Evolutionary conservation across 2,113 vertebrate genomes (phyloP).

Genomic region (Lasiurus cinereus): DNA sequence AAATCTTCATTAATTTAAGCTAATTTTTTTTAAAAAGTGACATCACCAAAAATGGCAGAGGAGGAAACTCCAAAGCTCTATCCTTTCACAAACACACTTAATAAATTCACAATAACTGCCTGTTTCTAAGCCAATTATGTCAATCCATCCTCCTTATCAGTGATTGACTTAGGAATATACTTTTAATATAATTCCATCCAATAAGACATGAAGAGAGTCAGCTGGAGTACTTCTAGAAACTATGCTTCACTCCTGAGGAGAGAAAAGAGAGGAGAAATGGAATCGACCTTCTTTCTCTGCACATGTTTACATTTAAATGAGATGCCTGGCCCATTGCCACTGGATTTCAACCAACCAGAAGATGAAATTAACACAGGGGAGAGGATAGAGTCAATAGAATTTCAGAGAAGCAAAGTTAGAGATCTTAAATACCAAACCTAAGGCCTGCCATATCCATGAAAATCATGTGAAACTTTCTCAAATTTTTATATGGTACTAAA

Average conservation of each 20-base stretch:
- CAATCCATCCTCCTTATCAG: neutral
- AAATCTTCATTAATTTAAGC: slow-evolving; percentile 2
- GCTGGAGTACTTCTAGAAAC: neutral
- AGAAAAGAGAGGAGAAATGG: neutral
- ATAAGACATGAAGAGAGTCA: neutral
- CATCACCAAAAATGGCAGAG: neutral
- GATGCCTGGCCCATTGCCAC: neutral
- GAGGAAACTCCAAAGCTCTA: neutral
- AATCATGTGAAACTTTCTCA: neutral
- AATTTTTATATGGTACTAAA: neutral
- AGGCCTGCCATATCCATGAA: neutral
- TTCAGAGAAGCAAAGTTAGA: neutral
- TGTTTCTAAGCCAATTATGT: neutral
- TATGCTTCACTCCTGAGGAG: neutral
- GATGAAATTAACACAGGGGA: neutral
- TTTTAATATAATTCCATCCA: slow-evolving; percentile 10
- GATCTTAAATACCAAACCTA: neutral
- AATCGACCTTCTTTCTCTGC: neutral
- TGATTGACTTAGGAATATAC: neutral
- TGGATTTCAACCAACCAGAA: neutral
- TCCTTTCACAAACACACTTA: neutral
- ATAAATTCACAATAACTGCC: neutral
- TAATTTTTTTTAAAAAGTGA: neutral
- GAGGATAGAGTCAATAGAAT: neutral
- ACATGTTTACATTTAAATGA: neutral